Evolutionary conservation across 2,888 invertebrate genomes (phyloP), one percentile per base, ranked within the genome.

Genomic region (Dioctria linearis): DNA sequence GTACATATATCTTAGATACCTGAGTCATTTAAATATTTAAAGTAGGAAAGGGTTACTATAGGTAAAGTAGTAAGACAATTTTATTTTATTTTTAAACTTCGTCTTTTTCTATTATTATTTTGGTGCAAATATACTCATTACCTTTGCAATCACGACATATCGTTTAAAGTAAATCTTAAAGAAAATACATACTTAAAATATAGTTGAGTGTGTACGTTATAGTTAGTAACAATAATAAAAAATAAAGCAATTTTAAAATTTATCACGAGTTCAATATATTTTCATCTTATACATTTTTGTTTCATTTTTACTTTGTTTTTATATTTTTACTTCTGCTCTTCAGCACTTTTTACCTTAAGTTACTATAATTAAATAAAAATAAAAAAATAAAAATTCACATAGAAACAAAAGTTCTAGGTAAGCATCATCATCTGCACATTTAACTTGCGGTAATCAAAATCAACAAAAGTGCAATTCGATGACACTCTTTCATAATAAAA

Each of bases 111-210:
- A 49, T 69, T 51, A 51, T 80, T 80, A 73, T 73, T 80, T 80
- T 69, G 76, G 80, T 82, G 82, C 80, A 82, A 78, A 78, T 82
- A 80, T 80, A 81, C 78, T 80, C 80, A 73, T 80, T 79, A 80
- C 80, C 80, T 46, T 78, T 82, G 65, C 67, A 71, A 80, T 73
- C 37, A 78, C 78, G 73, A 59, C 42, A 65, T 65, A 73, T n/a
- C 37, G 39, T 42, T 71, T 43, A 42, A 80, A 39, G n/a, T 73
- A 73, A 54, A 65, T 81, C 73, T 61, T 78, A 49, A 42, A 43
- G 78, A 69, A 25, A 25, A 25, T 25, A 25, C 9, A 61, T 78
- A 11, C 80, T 69, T 75, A 43, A 59, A 76, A 67, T 25, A n/a
- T 71, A 71, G 54, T 71, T 59, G 51, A 69, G 51, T 69, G 54